Evolutionary conservation across 1,140 invertebrate genomes (phyloP).

Genomic region (Cecropterus lyciades): DNA sequence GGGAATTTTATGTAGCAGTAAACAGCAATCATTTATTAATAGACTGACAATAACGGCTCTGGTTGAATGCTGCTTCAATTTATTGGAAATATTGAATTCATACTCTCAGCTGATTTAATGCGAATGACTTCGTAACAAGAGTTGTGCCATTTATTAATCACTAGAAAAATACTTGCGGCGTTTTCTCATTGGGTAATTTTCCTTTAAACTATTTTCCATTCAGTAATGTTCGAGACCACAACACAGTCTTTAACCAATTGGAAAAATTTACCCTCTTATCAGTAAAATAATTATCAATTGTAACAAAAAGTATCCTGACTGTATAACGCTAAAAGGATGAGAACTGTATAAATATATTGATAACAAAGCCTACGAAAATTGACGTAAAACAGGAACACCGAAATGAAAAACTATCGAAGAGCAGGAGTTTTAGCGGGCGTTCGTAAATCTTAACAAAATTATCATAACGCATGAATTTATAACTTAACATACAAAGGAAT

Average conservation of each 20-base stretch:
- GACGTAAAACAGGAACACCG: background rate
- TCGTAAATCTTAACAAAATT: constrained; percentile 36
- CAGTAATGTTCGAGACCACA: background rate
- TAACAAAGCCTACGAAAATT: background rate
- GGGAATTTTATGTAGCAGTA: background rate
- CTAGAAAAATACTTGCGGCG: background rate
- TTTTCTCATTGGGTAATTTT: background rate
- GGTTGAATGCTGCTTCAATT: constrained; percentile 1
- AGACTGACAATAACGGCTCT: background rate
- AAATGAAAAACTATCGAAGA: background rate
- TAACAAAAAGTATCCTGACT: too few relatives aligned
- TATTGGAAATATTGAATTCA: constrained; percentile 9
- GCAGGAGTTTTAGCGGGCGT: constrained; percentile 1
- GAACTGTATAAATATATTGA: background rate
- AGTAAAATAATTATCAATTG: too few relatives aligned
- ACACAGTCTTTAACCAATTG: background rate
- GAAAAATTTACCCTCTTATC: too few relatives aligned
- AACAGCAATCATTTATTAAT: background rate
- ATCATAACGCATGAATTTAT: constrained; percentile 50
- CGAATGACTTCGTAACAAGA: constrained; percentile 4
- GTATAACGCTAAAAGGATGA: too few relatives aligned
- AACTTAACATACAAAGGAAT: constrained; percentile 62
- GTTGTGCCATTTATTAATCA: constrained; percentile 1
- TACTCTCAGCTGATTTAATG: constrained; percentile 7
- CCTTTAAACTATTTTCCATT: background rate